Base-by-base conservation (phyloP, 2,113 vertebrate genomes). In the Nanorana parkeri region DNA sequence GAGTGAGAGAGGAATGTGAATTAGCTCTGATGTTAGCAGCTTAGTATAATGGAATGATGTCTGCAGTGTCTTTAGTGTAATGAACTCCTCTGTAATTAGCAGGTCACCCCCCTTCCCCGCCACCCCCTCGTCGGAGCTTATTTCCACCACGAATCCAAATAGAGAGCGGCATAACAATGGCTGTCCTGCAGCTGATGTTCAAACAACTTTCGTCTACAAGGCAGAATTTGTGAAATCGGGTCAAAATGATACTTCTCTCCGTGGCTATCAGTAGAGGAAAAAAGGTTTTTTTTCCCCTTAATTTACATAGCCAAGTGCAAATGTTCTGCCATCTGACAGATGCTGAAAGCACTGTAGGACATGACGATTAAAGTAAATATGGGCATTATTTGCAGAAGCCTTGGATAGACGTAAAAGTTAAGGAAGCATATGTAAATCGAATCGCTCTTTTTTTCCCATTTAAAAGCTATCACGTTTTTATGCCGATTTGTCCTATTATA, bases 1-100 rank as follows among this genome's bases (percentile, higher is more conserved):
- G 92, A 94, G 95, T 94, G 94, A 92, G 94, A 91, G 90, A 93
- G 89, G 84, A 88, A 94, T 92, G 91, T 93, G 93, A 94, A 94
- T 94, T 92, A 91, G 86, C 19, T 19, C 28, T n/a, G 54, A 68
- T 75, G 29, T 61, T 47, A 75, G 36, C 24, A 26, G 80, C 52
- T 81, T 64, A 87, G 84, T 88, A 79, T 90, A 92, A 91, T 87
- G 88, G 81, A 86, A 84, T 86, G 83, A 84, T 89, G 83, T 90
- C 89, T 88, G 87, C 86, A 87, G 89, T 89, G 86, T 84, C 87
- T 89, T 91, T 85, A 61, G 84, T 84, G 84, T 89, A 91, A 90
- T 85, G 88, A 90, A 88, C 87, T 93, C 89, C 60, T 86, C 88
- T 88, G 88, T 88, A 91, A 91, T 91, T 92, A 92, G 89, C 84